Evolutionary conservation across 2,888 invertebrate species (phyloP).

Genomic region (Dryadula phaetusa): DNA sequence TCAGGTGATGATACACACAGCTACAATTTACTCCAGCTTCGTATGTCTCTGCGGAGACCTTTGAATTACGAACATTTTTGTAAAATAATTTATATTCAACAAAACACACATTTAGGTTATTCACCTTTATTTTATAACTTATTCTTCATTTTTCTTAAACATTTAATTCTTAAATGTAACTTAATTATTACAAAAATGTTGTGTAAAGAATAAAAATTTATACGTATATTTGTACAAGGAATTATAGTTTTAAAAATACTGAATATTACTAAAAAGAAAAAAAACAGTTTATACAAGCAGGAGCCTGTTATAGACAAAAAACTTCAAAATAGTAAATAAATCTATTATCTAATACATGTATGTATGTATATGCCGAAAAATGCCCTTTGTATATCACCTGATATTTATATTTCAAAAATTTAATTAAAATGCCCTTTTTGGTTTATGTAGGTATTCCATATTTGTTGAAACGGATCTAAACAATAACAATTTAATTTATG

Average conservation of each 20-base stretch:
- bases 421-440: slow-evolving; percentile 17
- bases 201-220: neutral
- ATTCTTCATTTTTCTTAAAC: neutral
- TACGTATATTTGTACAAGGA: no score
- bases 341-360: neutral
- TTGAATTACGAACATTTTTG: neutral
- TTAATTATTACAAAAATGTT: neutral
- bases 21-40: neutral
- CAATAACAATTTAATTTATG: neutral
- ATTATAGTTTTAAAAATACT: neutral
- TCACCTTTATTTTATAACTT: neutral
- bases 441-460: neutral
- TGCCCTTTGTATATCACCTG: neutral
- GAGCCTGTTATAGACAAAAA: neutral
- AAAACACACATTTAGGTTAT: neutral
- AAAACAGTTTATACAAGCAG: no score
- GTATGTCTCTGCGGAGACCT: neutral
- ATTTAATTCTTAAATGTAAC: neutral
- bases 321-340: neutral
- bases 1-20: neutral
- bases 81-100: neutral
- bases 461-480: slow-evolving; percentile 14
- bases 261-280: neutral
- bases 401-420: neutral
- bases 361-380: neutral